Evolutionary conservation across 1,140 invertebrate genomes (phyloP).

Genomic region (Parapsyche elsis): DNA sequence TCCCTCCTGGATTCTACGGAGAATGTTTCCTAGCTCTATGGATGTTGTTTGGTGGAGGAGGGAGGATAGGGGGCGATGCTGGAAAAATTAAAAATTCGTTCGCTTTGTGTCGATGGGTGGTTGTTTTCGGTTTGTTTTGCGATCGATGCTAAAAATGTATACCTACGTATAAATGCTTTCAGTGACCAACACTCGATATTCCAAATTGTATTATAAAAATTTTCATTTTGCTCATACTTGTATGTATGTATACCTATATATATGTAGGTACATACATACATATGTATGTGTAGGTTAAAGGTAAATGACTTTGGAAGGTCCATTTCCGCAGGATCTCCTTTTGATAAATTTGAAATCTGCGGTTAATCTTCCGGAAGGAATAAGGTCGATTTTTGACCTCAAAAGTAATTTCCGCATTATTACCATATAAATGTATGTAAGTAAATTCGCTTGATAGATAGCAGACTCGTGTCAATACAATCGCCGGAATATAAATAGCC

Average conservation of each 20-base stretch:
- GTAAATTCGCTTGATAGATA: neutral
- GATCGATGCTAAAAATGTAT: too few species aligned
- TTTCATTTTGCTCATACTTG: too few species aligned
- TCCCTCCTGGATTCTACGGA: neutral
- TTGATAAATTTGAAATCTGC: neutral
- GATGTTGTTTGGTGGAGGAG: neutral
- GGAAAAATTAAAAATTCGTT: constrained; percentile 20
- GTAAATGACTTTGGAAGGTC: neutral
- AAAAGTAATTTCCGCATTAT: constrained; percentile 28
- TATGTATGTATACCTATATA: too few species aligned
- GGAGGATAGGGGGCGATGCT: neutral
- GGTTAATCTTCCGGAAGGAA: constrained; percentile 6
- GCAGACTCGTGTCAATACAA: neutral
- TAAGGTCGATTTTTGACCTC: constrained; percentile 17
- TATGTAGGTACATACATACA: too few species aligned
- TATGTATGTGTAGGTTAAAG: too few species aligned
- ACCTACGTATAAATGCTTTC: too few species aligned
- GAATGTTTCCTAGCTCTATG: neutral
- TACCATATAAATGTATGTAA: neutral
- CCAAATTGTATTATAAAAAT: too few species aligned
- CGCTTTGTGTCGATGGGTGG: neutral
- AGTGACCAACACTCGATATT: too few species aligned
- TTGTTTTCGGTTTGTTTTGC: neutral
- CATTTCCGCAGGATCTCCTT: neutral
- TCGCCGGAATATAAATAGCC: too few species aligned